Base-by-base conservation (phyloP, 2,113 vertebrate genomes). In the Tetrao urogallus region DNA sequence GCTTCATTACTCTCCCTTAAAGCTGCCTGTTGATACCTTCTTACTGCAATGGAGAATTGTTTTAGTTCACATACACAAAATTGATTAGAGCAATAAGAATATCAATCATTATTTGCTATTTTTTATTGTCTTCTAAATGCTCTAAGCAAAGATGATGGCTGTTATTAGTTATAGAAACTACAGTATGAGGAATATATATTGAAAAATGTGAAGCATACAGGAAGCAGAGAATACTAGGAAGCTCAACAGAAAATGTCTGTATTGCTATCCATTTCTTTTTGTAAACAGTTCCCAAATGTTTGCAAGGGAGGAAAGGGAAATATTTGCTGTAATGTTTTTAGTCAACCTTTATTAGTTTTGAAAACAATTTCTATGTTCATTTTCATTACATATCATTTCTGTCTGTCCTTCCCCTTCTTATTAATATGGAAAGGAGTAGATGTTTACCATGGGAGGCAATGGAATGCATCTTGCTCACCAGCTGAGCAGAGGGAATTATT, bases 71-170 rank as follows among this genome's bases (percentile, higher is more conserved):
- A 30, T 48, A 12, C 71, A 50, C 5, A 13, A 82, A 85, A 56
- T 60, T 80, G 79, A 69, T 93, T 93, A 78, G 38, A 77, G 76
- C 54, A 92, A 1, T 67, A 69, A 94, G 65, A 50, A 27, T 65
- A 92, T 96, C 85, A 65, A 0, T 95, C 82, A 61, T 27, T 11
- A 61, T 90, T 92, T 93, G n/a, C 57, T 86, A 2, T 27, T 36
- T 84, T 92, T 82, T 79, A 54, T 86, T 90, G 77, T 70, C 86
- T 92, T 90, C 47, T 92, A 79, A 95, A 91, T 90, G 71, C 92
- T 95, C 77, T 87, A 87, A 95, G 93, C 75, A 87, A 92, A 80
- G 86, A 60, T n/a, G 79, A 14, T 84, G 63, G 85, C 58, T 67
- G 38, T 82, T 88, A 54, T 43, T 87, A 84, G 74, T 86, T 88